Base-by-base conservation (phyloP, 2,888 invertebrate species). In the Tupiocoris notatus region DNA sequence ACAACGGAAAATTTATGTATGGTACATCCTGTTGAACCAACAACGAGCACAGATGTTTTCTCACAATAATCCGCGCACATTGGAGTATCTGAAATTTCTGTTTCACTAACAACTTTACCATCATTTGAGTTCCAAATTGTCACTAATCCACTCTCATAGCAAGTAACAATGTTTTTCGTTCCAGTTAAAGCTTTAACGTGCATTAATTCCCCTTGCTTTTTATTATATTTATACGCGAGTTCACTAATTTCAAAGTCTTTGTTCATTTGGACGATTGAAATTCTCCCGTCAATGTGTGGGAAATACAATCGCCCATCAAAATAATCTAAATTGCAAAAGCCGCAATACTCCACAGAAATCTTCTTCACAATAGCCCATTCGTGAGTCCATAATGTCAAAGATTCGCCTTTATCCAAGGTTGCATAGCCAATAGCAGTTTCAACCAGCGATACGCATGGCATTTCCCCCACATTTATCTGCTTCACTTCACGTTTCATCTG, bases 391-490 rank as follows among this genome's bases (percentile, higher is more conserved):
- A 90, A 84, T 84, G 91, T 91, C 61, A 90, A 86, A 68, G 85
- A 84, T 79, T 92, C 92, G 78, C 88, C 89, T 83, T 92, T 93
- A 83, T 91, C 90, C 84, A 92, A 92, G 7, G 91, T 89, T 80
- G 92, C 86, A 79, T 92, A 86, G 79, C 88, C 86, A 79, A 87
- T 86, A 75, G 83, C 81, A 12, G 89, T 86, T 81, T 88, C 88
- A 81, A 88, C 86, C 79, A 91, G 84, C 78, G 88, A 86, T 81
- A 90, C 86, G 80, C 90, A 89, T 64, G 89, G 87, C 82, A 88
- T 87, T 82, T 86, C 86, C 81, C 90, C 90, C 83, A 89, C 87
- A 82, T 87, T 84, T 81, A 92, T 88, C 83, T 90, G 89, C 79
- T 88, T 86, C 80, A 88, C 87, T 79, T 90, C 87, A 81, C 92